Percentiles rank a stretch among this genome's conserved stretches.
These are phyloP conservation scores for Orthosia gothica DNA, from an alignment of 2,888 invertebrate species.

Conservation along the genomic window DNA sequence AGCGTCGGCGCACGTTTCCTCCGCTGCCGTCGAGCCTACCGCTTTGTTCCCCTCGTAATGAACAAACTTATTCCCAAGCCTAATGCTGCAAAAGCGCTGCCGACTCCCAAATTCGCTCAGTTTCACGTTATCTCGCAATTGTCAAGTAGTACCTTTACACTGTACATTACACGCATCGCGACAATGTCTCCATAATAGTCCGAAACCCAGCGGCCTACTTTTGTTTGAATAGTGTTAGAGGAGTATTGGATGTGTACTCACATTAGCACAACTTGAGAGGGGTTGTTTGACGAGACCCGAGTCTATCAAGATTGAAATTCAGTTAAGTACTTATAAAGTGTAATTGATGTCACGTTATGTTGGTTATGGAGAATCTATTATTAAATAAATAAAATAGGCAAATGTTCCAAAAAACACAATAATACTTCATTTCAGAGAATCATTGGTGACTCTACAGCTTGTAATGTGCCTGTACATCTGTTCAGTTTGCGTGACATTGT, in stretches of 20 bases:
- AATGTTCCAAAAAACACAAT: not conserved
- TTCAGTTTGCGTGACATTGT: no score
- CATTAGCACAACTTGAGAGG: conserved; percentile 83
- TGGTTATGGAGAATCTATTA: conserved; percentile 41
- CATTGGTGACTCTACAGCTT: not conserved
- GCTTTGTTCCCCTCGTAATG: conserved; percentile 90
- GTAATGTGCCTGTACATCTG: no score
- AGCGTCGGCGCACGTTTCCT: conserved; percentile 91
- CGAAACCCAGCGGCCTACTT: conserved; percentile 85
- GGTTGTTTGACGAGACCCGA: conserved; percentile 85
- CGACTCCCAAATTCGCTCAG: conserved; percentile 85
- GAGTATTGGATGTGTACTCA: conserved; percentile 83
- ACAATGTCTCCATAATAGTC: conserved; percentile 79
- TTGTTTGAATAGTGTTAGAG: conserved; percentile 87
- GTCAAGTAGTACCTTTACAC: conserved; percentile 76
- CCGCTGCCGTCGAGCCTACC: conserved; percentile 88
- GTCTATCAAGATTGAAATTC: conserved; percentile 80
- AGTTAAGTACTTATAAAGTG: conserved; percentile 63
- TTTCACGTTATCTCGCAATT: conserved; percentile 85
- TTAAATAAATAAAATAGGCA: conserved; percentile 9
- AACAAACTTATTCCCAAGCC: conserved; percentile 90
- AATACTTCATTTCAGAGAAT: not conserved
- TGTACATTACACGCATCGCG: conserved; percentile 75
- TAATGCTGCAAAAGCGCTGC: conserved; percentile 85
- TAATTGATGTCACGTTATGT: conserved; percentile 76